Conservation (phyloP, 1,140 invertebrate genomes). For the Drosophila fuyamai region DNA sequence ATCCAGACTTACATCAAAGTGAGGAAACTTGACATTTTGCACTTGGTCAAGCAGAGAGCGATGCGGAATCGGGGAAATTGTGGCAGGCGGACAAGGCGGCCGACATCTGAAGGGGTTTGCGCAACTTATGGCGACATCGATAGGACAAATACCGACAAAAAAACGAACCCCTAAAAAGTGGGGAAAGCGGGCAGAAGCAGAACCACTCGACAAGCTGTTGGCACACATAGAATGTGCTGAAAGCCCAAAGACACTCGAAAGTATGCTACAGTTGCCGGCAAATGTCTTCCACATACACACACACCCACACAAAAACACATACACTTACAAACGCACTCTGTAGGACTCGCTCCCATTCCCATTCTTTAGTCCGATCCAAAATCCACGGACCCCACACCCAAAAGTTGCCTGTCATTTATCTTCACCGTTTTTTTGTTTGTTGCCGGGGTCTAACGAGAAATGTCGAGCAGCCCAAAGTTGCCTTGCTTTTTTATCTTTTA, state of each 20-base stretch:
- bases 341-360: conserved; percentile 18
- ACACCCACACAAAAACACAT: conserved; percentile 7
- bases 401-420: conserved; percentile 75
- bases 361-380: conserved; percentile 30
- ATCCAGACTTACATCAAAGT: conserved; percentile 68
- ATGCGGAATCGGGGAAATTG: conserved; percentile 32
- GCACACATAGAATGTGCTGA: conserved; percentile 73
- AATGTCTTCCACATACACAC: conserved; percentile 48
- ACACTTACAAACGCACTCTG: background rate
- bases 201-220: conserved; percentile 78
- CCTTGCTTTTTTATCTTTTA: conserved; percentile 73
- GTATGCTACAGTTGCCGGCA: conserved; percentile 76
- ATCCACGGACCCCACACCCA: conserved; percentile 24
- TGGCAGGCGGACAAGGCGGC: conserved; percentile 28
- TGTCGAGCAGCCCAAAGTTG: conserved; percentile 58
- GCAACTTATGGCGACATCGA: conserved; percentile 81
- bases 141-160: conserved; percentile 70
- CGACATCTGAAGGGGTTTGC: conserved; percentile 63
- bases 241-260: conserved; percentile 76
- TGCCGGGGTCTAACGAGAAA: conserved; percentile 55
- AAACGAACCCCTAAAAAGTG: conserved; percentile 22
- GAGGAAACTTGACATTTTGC: conserved; percentile 77
- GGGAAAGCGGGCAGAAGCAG: background rate
- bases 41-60: conserved; percentile 74
- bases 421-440: conserved; percentile 50